Evolutionary conservation across 2,113 vertebrate genomes (phyloP).

Genomic region (Emberiza fucata): DNA sequence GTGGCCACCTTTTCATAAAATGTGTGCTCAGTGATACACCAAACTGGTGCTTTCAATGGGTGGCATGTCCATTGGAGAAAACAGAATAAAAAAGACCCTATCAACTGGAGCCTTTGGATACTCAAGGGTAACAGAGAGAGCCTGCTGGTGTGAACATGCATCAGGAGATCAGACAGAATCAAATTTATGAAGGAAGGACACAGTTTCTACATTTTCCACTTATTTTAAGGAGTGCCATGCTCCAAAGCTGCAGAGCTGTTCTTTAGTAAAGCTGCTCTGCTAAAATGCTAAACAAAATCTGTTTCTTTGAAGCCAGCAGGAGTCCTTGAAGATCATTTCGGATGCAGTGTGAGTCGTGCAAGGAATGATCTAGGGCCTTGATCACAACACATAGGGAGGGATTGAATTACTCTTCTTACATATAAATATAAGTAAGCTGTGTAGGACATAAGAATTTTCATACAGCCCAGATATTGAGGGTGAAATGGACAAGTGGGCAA

Average conservation of each 20-base stretch:
- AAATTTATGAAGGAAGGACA: constrained; percentile 44
- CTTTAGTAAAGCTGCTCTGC: constrained; percentile 65
- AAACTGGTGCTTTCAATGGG: not conserved
- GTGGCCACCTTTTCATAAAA: not conserved
- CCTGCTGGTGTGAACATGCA: constrained; percentile 12
- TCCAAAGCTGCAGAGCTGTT: constrained; percentile 58
- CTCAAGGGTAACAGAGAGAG: not conserved
- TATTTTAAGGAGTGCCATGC: constrained; percentile 35
- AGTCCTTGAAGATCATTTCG: constrained; percentile 63
- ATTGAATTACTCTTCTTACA: constrained; percentile 10
- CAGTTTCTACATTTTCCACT: constrained; percentile 52
- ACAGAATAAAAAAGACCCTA: not conserved
- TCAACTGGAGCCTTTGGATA: not conserved
- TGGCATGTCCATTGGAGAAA: not conserved
- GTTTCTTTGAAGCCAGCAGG: constrained; percentile 64
- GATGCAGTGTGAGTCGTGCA: constrained; percentile 54
- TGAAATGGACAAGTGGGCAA: not conserved
- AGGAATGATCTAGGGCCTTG: constrained; percentile 48
- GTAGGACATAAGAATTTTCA: not conserved
- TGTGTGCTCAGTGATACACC: not conserved
- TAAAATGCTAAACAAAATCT: constrained; percentile 70
- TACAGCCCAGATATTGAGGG: not conserved
- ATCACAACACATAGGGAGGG: constrained; percentile 32
- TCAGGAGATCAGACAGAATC: constrained; percentile 40
- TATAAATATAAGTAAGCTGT: constrained; percentile 9